These are phyloP conservation scores for Ciconia maguari DNA, from an alignment of 2,113 vertebrate species.

Conservation along the genomic window DNA sequence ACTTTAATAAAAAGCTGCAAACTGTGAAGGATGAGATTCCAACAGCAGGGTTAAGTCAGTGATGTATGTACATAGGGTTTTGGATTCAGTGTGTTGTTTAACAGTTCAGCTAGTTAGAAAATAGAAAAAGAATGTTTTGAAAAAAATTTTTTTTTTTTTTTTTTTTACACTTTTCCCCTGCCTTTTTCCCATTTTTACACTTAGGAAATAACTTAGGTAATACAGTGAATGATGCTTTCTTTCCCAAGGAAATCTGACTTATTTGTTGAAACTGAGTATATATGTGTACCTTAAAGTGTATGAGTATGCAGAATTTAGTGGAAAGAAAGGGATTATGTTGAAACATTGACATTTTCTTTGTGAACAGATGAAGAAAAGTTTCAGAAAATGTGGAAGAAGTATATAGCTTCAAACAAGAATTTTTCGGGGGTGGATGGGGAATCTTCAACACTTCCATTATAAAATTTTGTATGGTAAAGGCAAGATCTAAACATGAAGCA, in stretches of 20 bases:
- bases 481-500: background rate
- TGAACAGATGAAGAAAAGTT: background rate
- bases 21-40: conserved; percentile 56
- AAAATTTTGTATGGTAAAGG: background rate
- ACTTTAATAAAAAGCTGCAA: conserved; percentile 55
- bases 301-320: background rate
- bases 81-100: background rate
- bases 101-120: background rate
- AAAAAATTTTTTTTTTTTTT: background rate
- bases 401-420: background rate
- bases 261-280: background rate
- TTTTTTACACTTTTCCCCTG: background rate
- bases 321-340: background rate
- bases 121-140: background rate
- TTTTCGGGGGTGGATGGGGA: accelerated
- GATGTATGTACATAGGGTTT: background rate
- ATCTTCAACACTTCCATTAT: background rate
- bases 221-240: background rate
- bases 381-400: background rate
- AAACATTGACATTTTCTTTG: background rate
- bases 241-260: background rate
- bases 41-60: conserved; percentile 24
- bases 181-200: background rate
- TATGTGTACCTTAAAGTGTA: background rate
- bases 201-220: background rate